Evolutionary conservation across 2,888 invertebrate species (phyloP), one percentile per base, ranked within the genome.

Genomic region (Resseliella maxima): DNA sequence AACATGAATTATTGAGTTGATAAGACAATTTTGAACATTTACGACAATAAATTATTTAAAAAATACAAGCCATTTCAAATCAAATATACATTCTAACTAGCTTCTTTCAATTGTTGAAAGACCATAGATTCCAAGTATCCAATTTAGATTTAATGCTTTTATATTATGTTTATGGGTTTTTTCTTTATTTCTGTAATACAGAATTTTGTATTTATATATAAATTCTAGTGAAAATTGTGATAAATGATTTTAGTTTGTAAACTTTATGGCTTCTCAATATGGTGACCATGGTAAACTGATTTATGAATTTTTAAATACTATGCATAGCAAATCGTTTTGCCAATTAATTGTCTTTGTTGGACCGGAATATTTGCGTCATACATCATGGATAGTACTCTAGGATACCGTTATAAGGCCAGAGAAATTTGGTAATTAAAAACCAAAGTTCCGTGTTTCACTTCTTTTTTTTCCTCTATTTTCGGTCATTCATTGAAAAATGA

Each of bases 231-330:
- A 72, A 72, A 35, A 72, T 15, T n/a, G 31, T 72, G 72, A 72
- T 72, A 72, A 72, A 72, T 72, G 31, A n/a, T 3, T 72, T 31
- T 31, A 21, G 18, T 31, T 27, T 31, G 6, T 2, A 12, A 59
- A 24, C 6, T 8, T 27, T 27, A 2, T 24, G 24, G 59, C 72
- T 0, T n/a, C n/a, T n/a, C n/a, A 1, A 72, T 21, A 5, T 31
- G 10, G 31, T 72, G 15, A 3, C 12, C 72, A 27, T 72, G 72
- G 31, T 35, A 59, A 59, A 59, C 24, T 72, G 72, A 72, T 72
- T 72, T 72, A 72, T 72, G 72, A 35, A 72, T 72, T 72, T 72
- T 72, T 72, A 72, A 72, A 72, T 72, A 72, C 18, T n/a, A n/a
- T n/a, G n/a, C 72, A 72, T 31, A 31, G 35, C 35, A 72, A 72